These are phyloP conservation scores for Azorinus chamasolen DNA, from an alignment of 2,888 invertebrate species.

Conservation along the genomic window DNA sequence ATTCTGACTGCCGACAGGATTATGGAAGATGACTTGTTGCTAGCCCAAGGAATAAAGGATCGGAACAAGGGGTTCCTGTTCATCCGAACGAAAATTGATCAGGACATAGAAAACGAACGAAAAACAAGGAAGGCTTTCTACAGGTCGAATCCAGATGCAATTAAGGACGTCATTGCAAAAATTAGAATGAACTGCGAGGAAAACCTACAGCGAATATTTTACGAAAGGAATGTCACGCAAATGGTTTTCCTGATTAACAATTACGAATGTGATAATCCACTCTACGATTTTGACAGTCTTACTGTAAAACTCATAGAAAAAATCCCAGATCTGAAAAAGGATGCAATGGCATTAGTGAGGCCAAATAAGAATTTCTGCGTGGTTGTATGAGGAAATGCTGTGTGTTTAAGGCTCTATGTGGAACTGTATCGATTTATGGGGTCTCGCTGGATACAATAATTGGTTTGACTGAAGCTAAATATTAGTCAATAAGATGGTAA, in stretches of 20 bases:
- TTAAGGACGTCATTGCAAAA: neutral
- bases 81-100: conserved; percentile 28
- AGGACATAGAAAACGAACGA: conserved; percentile 3
- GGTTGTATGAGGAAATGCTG: conserved; percentile 1
- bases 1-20: conserved; percentile 15
- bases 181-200: neutral
- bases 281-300: neutral
- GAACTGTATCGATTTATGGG: conserved; percentile 10
- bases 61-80: conserved; percentile 26
- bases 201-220: too few relatives aligned
- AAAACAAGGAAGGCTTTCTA: neutral
- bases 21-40: conserved; percentile 34
- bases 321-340: conserved; percentile 1
- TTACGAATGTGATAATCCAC: conserved; percentile 3
- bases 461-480: conserved; percentile 6
- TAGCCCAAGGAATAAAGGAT: conserved; percentile 16
- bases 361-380: neutral
- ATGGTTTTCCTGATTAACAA: conserved; percentile 6
- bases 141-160: neutral
- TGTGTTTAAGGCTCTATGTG: conserved; percentile 1
- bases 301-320: neutral
- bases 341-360: conserved; percentile 7
- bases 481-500: conserved; percentile 21
- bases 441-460: conserved; percentile 1
- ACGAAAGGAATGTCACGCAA: too few relatives aligned